Conservation (phyloP, 2,888 invertebrate genomes). For the Drosophila buzzatii region DNA sequence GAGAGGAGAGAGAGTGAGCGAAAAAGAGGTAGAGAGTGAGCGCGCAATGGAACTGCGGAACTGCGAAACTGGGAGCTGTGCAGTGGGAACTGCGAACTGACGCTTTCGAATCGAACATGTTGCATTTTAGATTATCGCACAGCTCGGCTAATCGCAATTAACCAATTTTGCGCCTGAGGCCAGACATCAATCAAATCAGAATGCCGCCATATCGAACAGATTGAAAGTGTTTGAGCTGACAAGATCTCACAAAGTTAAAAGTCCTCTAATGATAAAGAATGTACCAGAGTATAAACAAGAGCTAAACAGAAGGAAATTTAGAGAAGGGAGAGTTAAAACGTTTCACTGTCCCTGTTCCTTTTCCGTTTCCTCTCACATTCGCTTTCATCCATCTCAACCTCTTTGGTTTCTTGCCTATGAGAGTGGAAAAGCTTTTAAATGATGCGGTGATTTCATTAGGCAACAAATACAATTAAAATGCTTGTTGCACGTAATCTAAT, state of each 20-base stretch:
- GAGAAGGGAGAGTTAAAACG: background rate
- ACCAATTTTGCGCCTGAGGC: conserved; percentile 12
- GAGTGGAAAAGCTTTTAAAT: conserved; percentile 64
- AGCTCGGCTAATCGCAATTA: conserved; percentile 4
- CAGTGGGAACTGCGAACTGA: background rate
- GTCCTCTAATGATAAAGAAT: conserved; percentile 4
- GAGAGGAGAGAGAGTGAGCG: background rate
- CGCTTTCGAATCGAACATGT: conserved; percentile 17
- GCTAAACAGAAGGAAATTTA: background rate
- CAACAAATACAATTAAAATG: conserved; percentile 73
- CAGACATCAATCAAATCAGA: conserved; percentile 8
- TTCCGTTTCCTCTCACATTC: background rate
- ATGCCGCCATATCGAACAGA: background rate
- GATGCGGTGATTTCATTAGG: conserved; percentile 69
- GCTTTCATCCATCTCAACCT: background rate
- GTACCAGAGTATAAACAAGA: background rate
- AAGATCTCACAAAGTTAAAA: background rate
- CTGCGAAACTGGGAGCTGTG: background rate
- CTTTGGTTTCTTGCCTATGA: conserved; percentile 7
- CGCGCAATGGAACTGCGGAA: background rate
- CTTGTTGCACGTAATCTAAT: conserved; percentile 73
- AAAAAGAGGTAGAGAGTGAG: no score
- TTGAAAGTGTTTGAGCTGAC: background rate
- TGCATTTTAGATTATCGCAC: conserved; percentile 21
- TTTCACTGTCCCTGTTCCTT: no score